phyloP scores from a whole-genome alignment of 2,113 vertebrate species.

The Lampris megalopsis region DNA sequence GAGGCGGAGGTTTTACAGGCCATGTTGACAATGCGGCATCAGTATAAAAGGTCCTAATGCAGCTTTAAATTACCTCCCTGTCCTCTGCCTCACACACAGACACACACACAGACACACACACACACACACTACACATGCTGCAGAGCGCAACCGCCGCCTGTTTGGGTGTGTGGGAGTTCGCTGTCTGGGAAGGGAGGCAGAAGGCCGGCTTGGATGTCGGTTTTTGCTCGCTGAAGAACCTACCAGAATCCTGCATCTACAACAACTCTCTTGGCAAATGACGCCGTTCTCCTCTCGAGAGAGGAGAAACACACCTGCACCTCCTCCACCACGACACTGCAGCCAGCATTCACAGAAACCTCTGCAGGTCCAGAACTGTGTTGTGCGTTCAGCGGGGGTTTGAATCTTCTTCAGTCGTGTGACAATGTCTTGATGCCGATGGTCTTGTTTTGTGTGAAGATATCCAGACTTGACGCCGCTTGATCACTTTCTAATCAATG shows the following conservation, averaged over 20 bases:
- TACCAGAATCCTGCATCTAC: constrained; percentile 29
- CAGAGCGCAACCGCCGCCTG: constrained; percentile 39
- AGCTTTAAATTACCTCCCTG: constrained; percentile 75
- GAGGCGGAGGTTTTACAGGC: constrained; percentile 74
- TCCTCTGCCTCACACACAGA: constrained; percentile 39
- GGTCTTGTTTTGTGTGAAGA: no score
- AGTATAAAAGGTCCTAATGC: constrained; percentile 81
- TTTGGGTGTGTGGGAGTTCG: constrained; percentile 35
- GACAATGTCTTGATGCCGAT: no score
- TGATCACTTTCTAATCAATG: no score
- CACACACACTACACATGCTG: neutral
- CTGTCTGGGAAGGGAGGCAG: constrained; percentile 32
- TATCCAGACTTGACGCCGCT: no score
- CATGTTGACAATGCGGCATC: constrained; percentile 81
- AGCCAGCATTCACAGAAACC: no score
- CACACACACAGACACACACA: neutral
- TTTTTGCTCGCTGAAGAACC: neutral
- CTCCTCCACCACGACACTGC: no score
- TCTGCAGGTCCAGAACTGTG: no score
- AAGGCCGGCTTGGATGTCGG: neutral
- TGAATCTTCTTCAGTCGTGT: no score
- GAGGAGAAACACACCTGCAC: no score
- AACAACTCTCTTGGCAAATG: constrained; percentile 21
- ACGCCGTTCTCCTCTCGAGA: constrained; percentile 27
- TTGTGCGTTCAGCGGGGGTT: no score